Evolutionary conservation across 2,888 invertebrate genomes (phyloP).

Genomic region (Cantharis flavilabris): DNA sequence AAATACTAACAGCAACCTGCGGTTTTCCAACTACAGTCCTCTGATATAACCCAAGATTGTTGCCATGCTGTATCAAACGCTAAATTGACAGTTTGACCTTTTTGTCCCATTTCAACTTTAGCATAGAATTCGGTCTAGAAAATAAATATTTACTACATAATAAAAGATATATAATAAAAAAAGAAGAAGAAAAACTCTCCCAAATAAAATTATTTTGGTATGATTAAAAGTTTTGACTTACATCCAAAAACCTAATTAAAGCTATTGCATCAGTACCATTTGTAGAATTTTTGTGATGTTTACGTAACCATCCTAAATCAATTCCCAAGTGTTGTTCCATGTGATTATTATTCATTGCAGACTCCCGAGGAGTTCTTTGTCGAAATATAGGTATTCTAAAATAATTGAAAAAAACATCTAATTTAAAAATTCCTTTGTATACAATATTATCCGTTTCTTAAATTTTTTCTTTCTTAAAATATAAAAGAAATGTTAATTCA

Average conservation of each 20-base stretch:
- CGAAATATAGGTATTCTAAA: slow-evolving; percentile 43
- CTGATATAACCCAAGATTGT: slow-evolving; percentile 57
- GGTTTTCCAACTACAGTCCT: slow-evolving; percentile 50
- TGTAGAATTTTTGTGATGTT: slow-evolving; percentile 33
- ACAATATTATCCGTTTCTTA: too few relatives aligned
- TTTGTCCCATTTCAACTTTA: slow-evolving; percentile 54
- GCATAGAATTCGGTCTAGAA: slow-evolving; percentile 59
- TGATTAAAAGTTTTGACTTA: slow-evolving; percentile 40
- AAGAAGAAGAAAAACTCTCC: too few relatives aligned
- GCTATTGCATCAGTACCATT: slow-evolving; percentile 51
- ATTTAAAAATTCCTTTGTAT: too few relatives aligned
- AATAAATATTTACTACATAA: too few relatives aligned
- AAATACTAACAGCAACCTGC: slow-evolving; percentile 57
- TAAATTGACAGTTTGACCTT: slow-evolving; percentile 56
- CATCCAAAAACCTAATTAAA: slow-evolving; percentile 53
- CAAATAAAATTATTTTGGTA: not conserved
- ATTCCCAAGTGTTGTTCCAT: slow-evolving; percentile 38
- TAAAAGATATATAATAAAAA: too few relatives aligned
- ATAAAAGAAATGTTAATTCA: too few relatives aligned
- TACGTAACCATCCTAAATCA: slow-evolving; percentile 34
- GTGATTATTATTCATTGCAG: slow-evolving; percentile 39
- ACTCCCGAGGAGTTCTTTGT: slow-evolving; percentile 44
- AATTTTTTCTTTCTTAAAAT: too few relatives aligned
- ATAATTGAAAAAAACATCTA: not conserved
- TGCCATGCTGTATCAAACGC: slow-evolving; percentile 59